Base-by-base conservation (phyloP, 64 coral and sea anemone genomes). In the Actinia equina region DNA sequence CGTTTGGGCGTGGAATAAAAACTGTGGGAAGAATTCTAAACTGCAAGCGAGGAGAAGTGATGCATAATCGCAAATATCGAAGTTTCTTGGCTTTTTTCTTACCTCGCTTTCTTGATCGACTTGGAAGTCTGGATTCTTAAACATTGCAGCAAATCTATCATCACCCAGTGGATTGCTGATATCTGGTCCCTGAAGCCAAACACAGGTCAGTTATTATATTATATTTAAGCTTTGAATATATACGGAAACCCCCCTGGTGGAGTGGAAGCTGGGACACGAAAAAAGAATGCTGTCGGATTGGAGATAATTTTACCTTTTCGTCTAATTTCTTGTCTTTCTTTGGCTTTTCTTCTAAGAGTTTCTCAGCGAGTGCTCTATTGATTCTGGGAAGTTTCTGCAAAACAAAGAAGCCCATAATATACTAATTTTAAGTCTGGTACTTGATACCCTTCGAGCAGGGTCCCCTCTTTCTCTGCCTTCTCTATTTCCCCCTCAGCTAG, bases 51-150 rank as follows among this genome's bases (percentile, higher is more conserved):
- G 55, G 15, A 16, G 55, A 49, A 49, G 7, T 49, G 7, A 0
- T 49, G 7, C 0, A 49, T 0, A 57, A 57, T 57, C 13, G 13
- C 55, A 57, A 57, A 12, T 57, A 16, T 57, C 11, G 55, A 16
- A 57, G 6, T 57, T 12, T 37, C 30, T 37, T 37, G 30, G 30
- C 1, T 6, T 57, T 25, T 43, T 80, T 51, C 63, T n/a, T n/a
- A 98, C 96, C 96, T 98, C 90, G 80, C 96, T 98, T 85, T 94
- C 85, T 27, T 98, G 87, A 78, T 98, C 85, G 1, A 98, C 96
- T 86, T 98, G 92, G 74, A 98, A 98, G 80, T 98, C 96, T 54
- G 96, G 93, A 74, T 98, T 98, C 22, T 87, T 90, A 80, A 98
- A 98, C 81, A 98, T 94, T 49, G 96, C 96, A 16, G 96, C 93